Evolutionary conservation across 2,113 vertebrate genomes (phyloP).

Genomic region (Archocentrus centrarchus): DNA sequence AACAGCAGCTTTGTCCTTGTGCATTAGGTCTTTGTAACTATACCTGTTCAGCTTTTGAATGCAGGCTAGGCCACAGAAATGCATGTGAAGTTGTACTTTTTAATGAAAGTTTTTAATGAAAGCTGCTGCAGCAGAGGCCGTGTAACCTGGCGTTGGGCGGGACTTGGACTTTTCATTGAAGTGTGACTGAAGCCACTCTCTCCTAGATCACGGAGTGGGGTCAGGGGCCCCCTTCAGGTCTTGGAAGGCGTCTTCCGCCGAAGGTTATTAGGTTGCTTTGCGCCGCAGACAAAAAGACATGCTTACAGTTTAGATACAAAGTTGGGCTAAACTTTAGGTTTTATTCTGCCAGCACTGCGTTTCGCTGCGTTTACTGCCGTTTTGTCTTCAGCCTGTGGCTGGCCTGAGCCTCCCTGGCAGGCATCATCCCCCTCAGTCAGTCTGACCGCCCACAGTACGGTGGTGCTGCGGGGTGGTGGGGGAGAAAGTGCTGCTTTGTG

Average conservation of each 20-base stretch:
- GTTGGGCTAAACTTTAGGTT: not conserved
- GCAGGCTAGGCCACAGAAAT: not conserved
- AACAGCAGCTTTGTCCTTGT: not conserved
- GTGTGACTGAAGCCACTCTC: not conserved
- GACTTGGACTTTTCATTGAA: not conserved
- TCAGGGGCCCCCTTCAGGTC: constrained; percentile 57
- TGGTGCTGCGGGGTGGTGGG: constrained; percentile 40
- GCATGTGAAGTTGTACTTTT: not conserved
- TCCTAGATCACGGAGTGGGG: constrained; percentile 38
- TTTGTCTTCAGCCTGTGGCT: constrained; percentile 41
- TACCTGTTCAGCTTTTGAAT: not conserved
- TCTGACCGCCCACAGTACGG: constrained; percentile 74
- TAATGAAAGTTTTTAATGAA: not conserved
- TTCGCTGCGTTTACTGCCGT: not conserved
- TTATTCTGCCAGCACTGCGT: not conserved
- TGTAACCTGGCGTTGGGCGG: constrained; percentile 20
- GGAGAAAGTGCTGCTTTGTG: constrained; percentile 80
- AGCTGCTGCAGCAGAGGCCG: not conserved
- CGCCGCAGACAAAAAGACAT: too few species aligned
- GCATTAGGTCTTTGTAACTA: not conserved
- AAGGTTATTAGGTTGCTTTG: not conserved
- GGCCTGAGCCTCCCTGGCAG: constrained; percentile 46
- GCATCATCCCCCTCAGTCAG: constrained; percentile 64
- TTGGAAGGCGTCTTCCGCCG: not conserved
- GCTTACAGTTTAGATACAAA: not conserved